These are phyloP conservation scores for Melipona beecheii DNA, from an alignment of 2,888 invertebrate genomes.

Conservation along the genomic window DNA sequence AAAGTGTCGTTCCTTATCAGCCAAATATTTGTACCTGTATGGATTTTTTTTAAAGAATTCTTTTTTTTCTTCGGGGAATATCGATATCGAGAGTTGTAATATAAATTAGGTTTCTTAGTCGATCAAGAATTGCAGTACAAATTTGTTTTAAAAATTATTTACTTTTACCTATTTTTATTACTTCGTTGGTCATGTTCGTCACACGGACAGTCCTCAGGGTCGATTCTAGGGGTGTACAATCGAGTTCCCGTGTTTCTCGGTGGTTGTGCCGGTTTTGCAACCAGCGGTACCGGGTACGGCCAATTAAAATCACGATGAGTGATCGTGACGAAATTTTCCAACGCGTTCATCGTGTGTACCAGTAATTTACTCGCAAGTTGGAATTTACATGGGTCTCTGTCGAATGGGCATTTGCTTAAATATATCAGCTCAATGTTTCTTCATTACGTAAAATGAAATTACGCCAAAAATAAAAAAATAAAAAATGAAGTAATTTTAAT, in stretches of 20 bases:
- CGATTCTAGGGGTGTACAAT: constrained; percentile 85
- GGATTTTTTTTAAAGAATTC: not conserved
- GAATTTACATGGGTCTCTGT: constrained; percentile 28
- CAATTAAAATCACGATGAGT: constrained; percentile 86
- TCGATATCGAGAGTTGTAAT: not conserved
- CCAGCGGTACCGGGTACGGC: constrained; percentile 87
- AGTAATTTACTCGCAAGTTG: constrained; percentile 18
- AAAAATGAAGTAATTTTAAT: not conserved
- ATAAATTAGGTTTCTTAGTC: not conserved
- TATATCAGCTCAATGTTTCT: not conserved
- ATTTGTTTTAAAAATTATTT: too few relatives aligned
- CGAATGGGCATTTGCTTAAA: not conserved
- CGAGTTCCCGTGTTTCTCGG: constrained; percentile 85
- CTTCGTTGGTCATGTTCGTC: constrained; percentile 87
- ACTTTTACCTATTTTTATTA: constrained; percentile 85
- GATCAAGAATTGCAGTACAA: not conserved
- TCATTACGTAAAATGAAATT: not conserved
- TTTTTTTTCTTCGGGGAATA: not conserved
- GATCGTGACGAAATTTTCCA: constrained; percentile 85
- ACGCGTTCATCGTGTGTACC: constrained; percentile 73
- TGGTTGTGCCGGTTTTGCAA: constrained; percentile 87
- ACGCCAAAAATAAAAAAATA: too few relatives aligned
- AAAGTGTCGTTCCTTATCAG: constrained; percentile 87
- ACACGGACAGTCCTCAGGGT: constrained; percentile 88
- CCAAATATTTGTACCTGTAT: constrained; percentile 86